Conservation (phyloP, 1,140 invertebrate species). For the Hycleus phaleratus region DNA sequence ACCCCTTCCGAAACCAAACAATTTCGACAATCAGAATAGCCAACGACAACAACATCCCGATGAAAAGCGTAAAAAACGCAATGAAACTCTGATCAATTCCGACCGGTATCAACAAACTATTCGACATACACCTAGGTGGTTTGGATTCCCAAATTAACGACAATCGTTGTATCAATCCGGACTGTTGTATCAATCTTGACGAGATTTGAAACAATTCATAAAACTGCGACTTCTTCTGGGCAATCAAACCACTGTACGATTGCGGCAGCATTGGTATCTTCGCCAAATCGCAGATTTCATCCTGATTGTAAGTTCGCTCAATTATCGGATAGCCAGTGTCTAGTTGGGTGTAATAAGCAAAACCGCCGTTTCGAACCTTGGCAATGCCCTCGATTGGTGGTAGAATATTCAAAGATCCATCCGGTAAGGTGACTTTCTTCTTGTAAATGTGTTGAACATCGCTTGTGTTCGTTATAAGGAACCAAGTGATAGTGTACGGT, state of each 20-base stretch:
- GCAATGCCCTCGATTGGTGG: constrained; percentile 16
- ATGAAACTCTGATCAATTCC: constrained; percentile 24
- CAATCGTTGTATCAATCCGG: constrained; percentile 21
- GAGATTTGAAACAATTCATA: constrained; percentile 41
- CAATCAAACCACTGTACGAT: constrained; percentile 40
- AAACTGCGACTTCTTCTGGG: constrained; percentile 44
- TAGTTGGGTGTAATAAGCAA: constrained; percentile 45
- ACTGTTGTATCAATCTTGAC: constrained; percentile 19
- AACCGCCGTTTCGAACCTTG: constrained; percentile 28
- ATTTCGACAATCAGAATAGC: constrained; percentile 20
- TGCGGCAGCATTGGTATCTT: constrained; percentile 39
- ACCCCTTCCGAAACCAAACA: constrained; percentile 4
- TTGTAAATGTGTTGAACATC: constrained; percentile 13
- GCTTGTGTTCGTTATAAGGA: constrained; percentile 15
- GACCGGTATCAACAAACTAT: constrained; percentile 19
- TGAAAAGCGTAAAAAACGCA: constrained; percentile 23
- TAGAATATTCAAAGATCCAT: constrained; percentile 2
- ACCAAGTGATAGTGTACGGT: constrained; percentile 26
- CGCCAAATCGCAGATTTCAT: constrained; percentile 43
- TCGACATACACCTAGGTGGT: constrained; percentile 26
- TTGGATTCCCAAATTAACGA: constrained; percentile 22
- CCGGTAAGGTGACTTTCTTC: constrained; percentile 2
- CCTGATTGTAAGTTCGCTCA: constrained; percentile 40
- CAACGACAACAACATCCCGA: constrained; percentile 17
- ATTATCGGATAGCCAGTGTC: constrained; percentile 44